A percentile compares a stretch with the other conserved stretches of the same genome.
Conservation (phyloP, 2,888 invertebrate species). For the Lagria hirta region DNA sequence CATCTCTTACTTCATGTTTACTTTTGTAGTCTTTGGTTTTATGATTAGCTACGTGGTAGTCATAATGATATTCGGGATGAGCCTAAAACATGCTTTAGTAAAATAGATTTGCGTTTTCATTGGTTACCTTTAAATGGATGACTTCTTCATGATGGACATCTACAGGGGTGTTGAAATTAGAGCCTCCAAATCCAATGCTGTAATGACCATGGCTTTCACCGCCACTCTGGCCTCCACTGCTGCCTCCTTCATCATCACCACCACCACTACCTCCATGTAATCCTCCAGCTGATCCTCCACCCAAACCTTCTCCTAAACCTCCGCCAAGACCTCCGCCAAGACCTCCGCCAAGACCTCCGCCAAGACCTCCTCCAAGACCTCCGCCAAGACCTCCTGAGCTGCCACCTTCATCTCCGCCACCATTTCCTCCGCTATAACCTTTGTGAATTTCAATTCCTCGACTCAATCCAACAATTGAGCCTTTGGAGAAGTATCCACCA, state of each 20-base stretch:
- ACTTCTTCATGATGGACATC: slow-evolving; percentile 44
- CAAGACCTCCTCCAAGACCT: no score
- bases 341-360: slow-evolving; percentile 7
- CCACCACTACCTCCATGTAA: slow-evolving; percentile 22
- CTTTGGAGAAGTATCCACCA: slow-evolving; percentile 30
- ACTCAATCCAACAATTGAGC: slow-evolving; percentile 37
- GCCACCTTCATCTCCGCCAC: slow-evolving; percentile 20
- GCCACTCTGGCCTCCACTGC: slow-evolving; percentile 20
- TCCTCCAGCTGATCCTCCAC: slow-evolving; percentile 21
- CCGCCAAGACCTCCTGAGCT: slow-evolving; percentile 14
- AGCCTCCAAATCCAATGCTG: slow-evolving; percentile 37
- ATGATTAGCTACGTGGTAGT: slow-evolving; percentile 46
- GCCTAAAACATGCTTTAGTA: slow-evolving; percentile 35
- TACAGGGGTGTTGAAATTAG: slow-evolving; percentile 42
- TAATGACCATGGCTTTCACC: slow-evolving; percentile 8
- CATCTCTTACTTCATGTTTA: slow-evolving; percentile 49
- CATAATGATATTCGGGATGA: slow-evolving; percentile 48
- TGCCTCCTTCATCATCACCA: slow-evolving; percentile 21
- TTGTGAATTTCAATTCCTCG: slow-evolving; percentile 35
- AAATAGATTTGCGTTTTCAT: neutral
- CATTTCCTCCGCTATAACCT: slow-evolving; percentile 20
- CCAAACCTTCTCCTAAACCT: slow-evolving; percentile 20
- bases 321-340: slow-evolving; percentile 17
- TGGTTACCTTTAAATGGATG: slow-evolving; percentile 44
- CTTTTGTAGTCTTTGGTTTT: slow-evolving; percentile 47